These are phyloP conservation scores for Tetramorium parvispinum DNA, from an alignment of 1,140 invertebrate species.

Conservation along the genomic window DNA sequence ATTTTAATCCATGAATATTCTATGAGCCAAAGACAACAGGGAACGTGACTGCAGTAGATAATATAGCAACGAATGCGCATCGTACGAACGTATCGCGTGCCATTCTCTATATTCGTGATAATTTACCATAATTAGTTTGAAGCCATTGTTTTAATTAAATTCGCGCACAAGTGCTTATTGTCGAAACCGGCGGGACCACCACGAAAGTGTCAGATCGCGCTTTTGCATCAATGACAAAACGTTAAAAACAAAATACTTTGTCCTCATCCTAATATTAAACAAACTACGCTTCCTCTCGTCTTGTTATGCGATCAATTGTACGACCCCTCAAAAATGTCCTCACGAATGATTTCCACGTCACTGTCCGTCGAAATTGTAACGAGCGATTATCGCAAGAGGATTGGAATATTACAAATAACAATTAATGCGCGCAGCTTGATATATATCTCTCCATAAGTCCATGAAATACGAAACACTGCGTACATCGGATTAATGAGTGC, in stretches of 20 bases:
- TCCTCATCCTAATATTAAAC: background rate
- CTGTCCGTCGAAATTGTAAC: background rate
- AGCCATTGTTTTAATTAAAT: constrained; percentile 35
- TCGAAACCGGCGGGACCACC: background rate
- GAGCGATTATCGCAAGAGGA: background rate
- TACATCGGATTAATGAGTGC: background rate
- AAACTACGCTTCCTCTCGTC: background rate
- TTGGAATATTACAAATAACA: background rate
- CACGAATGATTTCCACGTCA: background rate
- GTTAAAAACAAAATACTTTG: background rate
- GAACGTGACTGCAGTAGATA: constrained; percentile 27
- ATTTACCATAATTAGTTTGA: constrained; percentile 20
- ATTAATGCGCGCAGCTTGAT: background rate
- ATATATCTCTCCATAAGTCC: background rate
- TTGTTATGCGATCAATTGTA: background rate
- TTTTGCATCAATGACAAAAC: background rate
- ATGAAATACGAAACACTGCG: constrained; percentile 6
- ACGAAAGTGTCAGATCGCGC: background rate
- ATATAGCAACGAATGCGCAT: background rate
- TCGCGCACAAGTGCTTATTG: background rate
- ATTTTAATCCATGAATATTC: constrained; percentile 29
- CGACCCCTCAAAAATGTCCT: background rate
- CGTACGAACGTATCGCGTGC: background rate
- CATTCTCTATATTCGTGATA: constrained; percentile 24
- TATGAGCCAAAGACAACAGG: background rate